Base-by-base conservation (phyloP, 2,113 vertebrate species). In the Paradisaea rubra region DNA sequence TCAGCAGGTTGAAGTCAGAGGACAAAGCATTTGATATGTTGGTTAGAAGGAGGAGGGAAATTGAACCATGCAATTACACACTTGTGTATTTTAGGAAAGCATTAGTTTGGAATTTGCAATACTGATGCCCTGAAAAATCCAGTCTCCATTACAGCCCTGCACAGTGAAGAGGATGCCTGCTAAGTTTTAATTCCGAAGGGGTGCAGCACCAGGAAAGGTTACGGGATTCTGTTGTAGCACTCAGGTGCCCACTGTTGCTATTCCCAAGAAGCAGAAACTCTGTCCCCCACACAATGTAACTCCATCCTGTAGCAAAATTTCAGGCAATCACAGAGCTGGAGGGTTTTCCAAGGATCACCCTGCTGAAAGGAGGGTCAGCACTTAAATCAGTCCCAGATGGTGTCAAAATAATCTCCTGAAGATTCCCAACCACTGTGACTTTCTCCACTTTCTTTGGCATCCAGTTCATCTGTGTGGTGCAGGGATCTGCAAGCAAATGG, bases 401-500 rank as follows among this genome's bases (percentile, higher is more conserved):
- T 47, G 12, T 63, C 61, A 76, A 71, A 89, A 52, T 25, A 27
- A 27, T 27, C 0, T 81, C 17, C 41, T 42, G 14, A 86, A 69
- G 31, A 39, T 94, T 65, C 33, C 35, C 25, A 65, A 7, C 13
- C 11, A 14, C 6, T 65, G n/a, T 12, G 37, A 8, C 6, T 50
- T 70, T 72, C 4, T 66, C 25, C 13, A 10, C 18, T 54, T 82
- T 50, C n/a, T 70, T 66, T 54, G 37, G 21, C 74, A 70, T 24
- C 30, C 41, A 19, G 14, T 49, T 88, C 12, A 63, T 20, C 54
- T 50, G 0, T 0, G 0, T 22, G 3, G 17, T 30, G 25, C 2
- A 5, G 11, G 15, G 49, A 63, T 42, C 39, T 72, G 27, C 28
- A 49, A 33, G 28, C 21, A 88, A 84, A 60, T 16, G 6, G 70